Evolutionary conservation across 2,888 invertebrate genomes (phyloP).

Genomic region (Epistrophe grossulariae): DNA sequence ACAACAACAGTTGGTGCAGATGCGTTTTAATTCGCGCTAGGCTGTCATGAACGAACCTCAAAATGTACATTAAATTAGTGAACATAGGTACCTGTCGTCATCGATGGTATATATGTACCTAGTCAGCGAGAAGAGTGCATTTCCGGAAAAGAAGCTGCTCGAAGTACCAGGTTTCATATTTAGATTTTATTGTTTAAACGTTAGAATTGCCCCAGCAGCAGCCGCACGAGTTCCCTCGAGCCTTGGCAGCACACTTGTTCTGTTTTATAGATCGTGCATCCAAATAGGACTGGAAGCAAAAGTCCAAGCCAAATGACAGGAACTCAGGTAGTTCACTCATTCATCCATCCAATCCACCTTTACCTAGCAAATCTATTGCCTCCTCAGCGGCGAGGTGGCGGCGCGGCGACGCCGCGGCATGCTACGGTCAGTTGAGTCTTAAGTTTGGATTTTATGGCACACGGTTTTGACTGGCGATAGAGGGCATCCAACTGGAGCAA

Average conservation of each 20-base stretch:
- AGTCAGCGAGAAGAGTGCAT: not conserved
- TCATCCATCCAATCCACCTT: conserved; percentile 20
- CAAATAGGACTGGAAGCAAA: conserved; percentile 12
- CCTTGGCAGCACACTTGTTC: conserved; percentile 55
- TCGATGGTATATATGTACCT: not conserved
- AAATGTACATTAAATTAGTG: conserved; percentile 53
- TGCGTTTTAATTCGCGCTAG: conserved; percentile 54
- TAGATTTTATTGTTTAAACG: conserved; percentile 43
- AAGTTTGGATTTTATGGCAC: conserved; percentile 50
- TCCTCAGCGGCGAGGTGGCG: not conserved
- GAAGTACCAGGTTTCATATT: conserved; percentile 5
- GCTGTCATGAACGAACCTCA: conserved; percentile 61
- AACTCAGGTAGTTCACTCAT: conserved; percentile 57
- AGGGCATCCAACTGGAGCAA: conserved; percentile 69
- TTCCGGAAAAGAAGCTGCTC: conserved; percentile 55
- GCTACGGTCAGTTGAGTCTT: conserved; percentile 67
- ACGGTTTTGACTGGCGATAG: conserved; percentile 39
- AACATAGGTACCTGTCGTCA: conserved; percentile 41
- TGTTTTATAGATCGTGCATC: conserved; percentile 29
- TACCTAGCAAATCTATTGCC: not conserved
- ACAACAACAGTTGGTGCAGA: not conserved
- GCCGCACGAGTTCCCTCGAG: conserved; percentile 56
- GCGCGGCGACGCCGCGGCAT: not conserved
- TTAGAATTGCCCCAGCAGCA: conserved; percentile 7
- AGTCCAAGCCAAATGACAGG: conserved; percentile 54